Evolutionary conservation across 2,888 invertebrate species (phyloP).

Genomic region (Platycheirus albimanus): DNA sequence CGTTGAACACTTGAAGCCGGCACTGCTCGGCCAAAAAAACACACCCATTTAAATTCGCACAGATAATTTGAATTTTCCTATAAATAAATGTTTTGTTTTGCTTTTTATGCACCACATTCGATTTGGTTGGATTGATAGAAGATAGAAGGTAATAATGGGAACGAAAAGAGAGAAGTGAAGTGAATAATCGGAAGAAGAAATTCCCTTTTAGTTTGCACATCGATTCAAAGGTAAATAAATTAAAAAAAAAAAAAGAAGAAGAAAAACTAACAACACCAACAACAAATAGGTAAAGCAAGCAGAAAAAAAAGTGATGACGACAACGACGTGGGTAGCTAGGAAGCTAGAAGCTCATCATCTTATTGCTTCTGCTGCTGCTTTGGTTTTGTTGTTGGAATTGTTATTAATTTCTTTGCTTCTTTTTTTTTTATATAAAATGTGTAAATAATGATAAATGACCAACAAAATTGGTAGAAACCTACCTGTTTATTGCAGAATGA

Average conservation of each 20-base stretch:
- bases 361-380: slow-evolving; percentile 17
- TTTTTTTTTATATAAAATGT: slow-evolving; percentile 22
- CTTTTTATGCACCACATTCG: slow-evolving; percentile 14
- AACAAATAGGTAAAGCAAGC: slow-evolving; percentile 45
- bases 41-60: slow-evolving; percentile 22
- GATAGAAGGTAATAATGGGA: no score
- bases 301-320: slow-evolving; percentile 35
- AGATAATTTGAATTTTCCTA: slow-evolving; percentile 21
- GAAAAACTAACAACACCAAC: no score
- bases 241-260: slow-evolving; percentile 1
- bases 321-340: neutral
- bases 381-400: slow-evolving; percentile 13
- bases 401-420: slow-evolving; percentile 29
- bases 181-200: slow-evolving; percentile 14
- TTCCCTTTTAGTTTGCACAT: slow-evolving; percentile 68
- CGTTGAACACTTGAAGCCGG: no score
- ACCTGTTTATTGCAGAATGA: slow-evolving; percentile 73
- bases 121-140: no score
- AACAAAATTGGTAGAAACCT: slow-evolving; percentile 38
- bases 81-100: slow-evolving; percentile 7
- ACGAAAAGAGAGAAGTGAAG: slow-evolving; percentile 2
- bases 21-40: no score
- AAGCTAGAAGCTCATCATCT: neutral
- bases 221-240: slow-evolving; percentile 68
- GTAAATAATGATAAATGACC: slow-evolving; percentile 64